Evolutionary conservation across 2,888 invertebrate species (phyloP), one percentile per base, ranked within the genome.

Genomic region (Sialis fuliginosa): DNA sequence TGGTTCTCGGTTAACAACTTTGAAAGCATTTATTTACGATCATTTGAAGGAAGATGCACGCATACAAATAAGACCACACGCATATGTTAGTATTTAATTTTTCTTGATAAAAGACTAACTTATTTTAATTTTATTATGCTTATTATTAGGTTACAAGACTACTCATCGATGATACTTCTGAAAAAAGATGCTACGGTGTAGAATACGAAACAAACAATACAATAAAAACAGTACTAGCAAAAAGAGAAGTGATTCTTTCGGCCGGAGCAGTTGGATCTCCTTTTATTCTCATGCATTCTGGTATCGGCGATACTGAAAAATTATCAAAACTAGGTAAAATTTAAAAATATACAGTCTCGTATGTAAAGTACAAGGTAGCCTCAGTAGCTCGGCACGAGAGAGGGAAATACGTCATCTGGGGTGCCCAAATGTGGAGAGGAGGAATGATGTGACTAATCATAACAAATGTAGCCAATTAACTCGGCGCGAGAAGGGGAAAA

Each of bases 221-320:
- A 13, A 37, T 22, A 6, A 32, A 13, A 10, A 34, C 6, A 32
- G 31, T 34, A 9, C 13, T 4, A 45, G 45, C 45, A 35, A 34
- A 31, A 37, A 45, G 37, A 35, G 45, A 45, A 45, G 45, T 45
- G 22, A 45, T 45, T 33, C 12, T 45, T 13, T 45, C 45, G 6
- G 45, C 35, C 37, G 45, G 45, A 34, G 37, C 45, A 45, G 22
- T 45, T 6, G 35, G 30, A 45, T 45, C 45, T 37, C 35, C 45
- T 6, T 30, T 22, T 6, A 37, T 45, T n/a, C 30, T 45, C 6
- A 8, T 45, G 12, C 30, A n/a, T 2, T 37, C 30, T 30, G 45
- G 45, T 6, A 35, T 45, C 6, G 45, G 45, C 3, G 13, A 13
- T 12, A 33, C 6, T 35, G 35, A 45, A 7, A 8, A 45, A 6